A percentile compares a stretch with the other conserved stretches of the same genome.
Evolutionary conservation across 2,888 invertebrate species (phyloP).

Genomic region (Empis livida): DNA sequence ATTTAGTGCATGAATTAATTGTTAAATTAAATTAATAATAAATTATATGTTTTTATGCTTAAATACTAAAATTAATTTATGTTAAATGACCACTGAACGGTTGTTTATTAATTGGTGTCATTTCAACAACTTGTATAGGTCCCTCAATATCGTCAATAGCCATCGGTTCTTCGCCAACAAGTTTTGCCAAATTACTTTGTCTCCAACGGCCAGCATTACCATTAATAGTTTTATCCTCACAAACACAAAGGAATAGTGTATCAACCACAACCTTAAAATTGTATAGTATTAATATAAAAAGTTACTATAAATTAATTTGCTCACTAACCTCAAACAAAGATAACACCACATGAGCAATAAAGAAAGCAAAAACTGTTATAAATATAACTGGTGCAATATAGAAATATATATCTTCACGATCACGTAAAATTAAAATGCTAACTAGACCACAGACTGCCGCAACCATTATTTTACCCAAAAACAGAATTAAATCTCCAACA

Average conservation of each 20-base stretch:
- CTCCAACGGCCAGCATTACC: slow-evolving; percentile 56
- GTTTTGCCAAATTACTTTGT: slow-evolving; percentile 43
- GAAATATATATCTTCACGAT: slow-evolving; percentile 61
- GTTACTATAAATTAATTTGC: background rate
- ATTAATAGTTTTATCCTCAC: slow-evolving; percentile 80
- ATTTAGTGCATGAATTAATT: no score
- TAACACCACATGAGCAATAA: slow-evolving; percentile 85
- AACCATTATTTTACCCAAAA: slow-evolving; percentile 67
- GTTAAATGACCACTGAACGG: slow-evolving; percentile 24
- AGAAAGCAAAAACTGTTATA: slow-evolving; percentile 74
- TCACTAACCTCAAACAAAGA: slow-evolving; percentile 75
- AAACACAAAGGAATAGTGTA: slow-evolving; percentile 85
- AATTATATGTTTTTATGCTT: no score
- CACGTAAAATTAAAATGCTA: slow-evolving; percentile 62
- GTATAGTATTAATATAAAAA: background rate
- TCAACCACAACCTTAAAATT: slow-evolving; percentile 78
- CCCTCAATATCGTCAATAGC: slow-evolving; percentile 24
- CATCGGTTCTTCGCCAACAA: slow-evolving; percentile 39
- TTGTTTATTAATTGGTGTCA: slow-evolving; percentile 35
- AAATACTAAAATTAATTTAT: background rate
- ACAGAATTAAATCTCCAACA: slow-evolving; percentile 83
- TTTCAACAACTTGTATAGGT: slow-evolving; percentile 33
- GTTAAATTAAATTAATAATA: no score
- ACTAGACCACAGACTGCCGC: slow-evolving; percentile 71
- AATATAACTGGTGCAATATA: slow-evolving; percentile 77